These are phyloP conservation scores for Xiphophorus maculatus DNA, from an alignment of 2,113 vertebrate species.

Conservation along the genomic window DNA sequence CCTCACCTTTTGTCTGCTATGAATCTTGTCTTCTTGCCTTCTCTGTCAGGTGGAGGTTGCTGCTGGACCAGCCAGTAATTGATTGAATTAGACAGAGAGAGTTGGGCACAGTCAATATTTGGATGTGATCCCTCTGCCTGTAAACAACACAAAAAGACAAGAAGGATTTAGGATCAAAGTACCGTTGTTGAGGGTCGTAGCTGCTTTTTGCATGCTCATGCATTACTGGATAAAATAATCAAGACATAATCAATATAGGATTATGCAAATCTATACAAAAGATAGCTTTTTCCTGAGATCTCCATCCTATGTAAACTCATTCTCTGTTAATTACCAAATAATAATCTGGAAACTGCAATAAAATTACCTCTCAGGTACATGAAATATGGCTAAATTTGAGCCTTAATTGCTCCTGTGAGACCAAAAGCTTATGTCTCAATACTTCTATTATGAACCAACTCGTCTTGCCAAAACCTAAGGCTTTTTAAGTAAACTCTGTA, in stretches of 20 bases:
- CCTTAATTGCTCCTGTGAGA: background rate
- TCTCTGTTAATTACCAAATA: background rate
- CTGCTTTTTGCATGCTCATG: background rate
- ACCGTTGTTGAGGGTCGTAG: slow-evolving; percentile 25
- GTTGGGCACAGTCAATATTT: slow-evolving; percentile 76
- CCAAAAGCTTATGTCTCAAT: background rate
- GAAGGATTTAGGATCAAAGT: slow-evolving; percentile 46
- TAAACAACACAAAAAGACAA: slow-evolving; percentile 60
- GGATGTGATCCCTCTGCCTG: slow-evolving; percentile 71
- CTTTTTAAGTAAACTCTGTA: background rate
- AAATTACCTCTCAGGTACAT: background rate
- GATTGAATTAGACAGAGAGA: slow-evolving; percentile 75
- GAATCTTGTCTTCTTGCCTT: slow-evolving; percentile 36
- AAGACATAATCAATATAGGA: slow-evolving; percentile 3
- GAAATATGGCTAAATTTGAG: background rate
- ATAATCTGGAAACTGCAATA: background rate
- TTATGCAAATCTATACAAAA: background rate
- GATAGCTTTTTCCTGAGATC: slow-evolving; percentile 5
- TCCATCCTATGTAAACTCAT: no score
- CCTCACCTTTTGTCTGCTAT: slow-evolving; percentile 13
- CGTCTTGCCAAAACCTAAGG: background rate
- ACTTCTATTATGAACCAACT: background rate
- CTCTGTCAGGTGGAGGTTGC: slow-evolving; percentile 50
- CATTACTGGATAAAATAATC: slow-evolving; percentile 5
- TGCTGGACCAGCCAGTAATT: slow-evolving; percentile 54